phyloP scores from a whole-genome alignment of 2,113 vertebrate species.

The Bolborhynchus lineola region DNA sequence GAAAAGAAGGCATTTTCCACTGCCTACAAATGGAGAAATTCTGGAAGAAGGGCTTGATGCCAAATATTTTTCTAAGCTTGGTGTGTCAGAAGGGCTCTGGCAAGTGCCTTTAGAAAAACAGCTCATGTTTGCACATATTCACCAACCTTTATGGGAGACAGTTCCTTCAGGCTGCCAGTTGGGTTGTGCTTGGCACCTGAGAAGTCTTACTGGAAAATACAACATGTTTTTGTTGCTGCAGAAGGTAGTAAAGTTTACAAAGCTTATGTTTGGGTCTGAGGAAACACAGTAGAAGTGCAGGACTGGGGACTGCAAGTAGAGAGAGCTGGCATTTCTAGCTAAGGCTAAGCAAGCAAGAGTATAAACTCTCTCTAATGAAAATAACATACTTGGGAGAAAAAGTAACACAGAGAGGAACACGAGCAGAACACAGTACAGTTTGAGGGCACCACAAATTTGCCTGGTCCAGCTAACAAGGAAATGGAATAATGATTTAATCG shows the following conservation, averaged over 20 bases:
- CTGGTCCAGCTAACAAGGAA: neutral
- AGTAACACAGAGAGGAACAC: neutral
- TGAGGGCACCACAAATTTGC: neutral
- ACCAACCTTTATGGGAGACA: conserved; percentile 50
- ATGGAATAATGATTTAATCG: neutral
- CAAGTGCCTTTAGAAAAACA: conserved; percentile 61
- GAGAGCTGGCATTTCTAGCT: neutral
- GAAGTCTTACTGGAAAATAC: conserved; percentile 26
- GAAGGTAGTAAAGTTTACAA: conserved; percentile 28
- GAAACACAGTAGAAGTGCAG: conserved; percentile 23
- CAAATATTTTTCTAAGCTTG: conserved; percentile 64
- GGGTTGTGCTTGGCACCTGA: conserved; percentile 51
- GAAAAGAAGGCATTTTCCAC: conserved; percentile 54
- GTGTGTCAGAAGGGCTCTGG: conserved; percentile 60
- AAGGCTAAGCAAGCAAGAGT: conserved; percentile 19
- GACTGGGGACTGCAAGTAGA: conserved; percentile 10
- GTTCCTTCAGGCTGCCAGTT: conserved; percentile 36
- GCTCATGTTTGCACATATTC: conserved; percentile 59
- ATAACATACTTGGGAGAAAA: neutral
- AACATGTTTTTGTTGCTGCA: conserved; percentile 46
- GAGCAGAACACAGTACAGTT: neutral
- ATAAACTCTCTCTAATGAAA: neutral
- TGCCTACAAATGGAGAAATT: conserved; percentile 49
- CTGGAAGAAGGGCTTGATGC: conserved; percentile 36
- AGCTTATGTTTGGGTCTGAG: conserved; percentile 38